phyloP scores from a whole-genome alignment of 2,797 vertebrate genomes.

The Tinamus major region DNA sequence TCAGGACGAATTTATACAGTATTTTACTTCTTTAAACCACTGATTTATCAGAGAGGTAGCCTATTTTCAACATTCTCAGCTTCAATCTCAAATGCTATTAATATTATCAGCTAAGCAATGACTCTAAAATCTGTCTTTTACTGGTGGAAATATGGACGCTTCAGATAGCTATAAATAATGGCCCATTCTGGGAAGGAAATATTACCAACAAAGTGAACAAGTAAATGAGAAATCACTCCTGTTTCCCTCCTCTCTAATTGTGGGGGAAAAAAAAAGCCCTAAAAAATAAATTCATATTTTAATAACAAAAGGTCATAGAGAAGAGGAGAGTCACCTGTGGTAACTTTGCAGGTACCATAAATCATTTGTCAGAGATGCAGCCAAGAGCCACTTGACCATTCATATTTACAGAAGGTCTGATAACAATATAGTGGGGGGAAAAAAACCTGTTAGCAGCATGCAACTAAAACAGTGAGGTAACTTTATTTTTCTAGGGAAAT shows the following conservation, averaged over 20 bases:
- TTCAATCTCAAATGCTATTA: slow-evolving; percentile 38
- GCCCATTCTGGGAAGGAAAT: neutral
- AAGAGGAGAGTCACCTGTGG: neutral
- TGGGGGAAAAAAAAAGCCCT: neutral
- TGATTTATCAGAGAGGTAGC: neutral
- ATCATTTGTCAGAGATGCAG: neutral
- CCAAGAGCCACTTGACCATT: neutral
- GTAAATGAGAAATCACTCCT: slow-evolving; percentile 4
- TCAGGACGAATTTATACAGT: neutral
- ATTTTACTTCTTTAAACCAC: neutral
- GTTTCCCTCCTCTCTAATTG: neutral
- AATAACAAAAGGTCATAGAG: neutral
- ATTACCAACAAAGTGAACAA: neutral
- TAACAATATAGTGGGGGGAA: neutral
- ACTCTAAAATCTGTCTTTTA: slow-evolving; percentile 17
- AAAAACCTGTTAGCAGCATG: neutral
- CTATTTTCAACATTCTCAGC: slow-evolving; percentile 16
- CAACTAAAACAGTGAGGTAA: neutral
- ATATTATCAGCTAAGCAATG: slow-evolving; percentile 18
- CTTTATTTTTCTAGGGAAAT: neutral
- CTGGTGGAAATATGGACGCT: neutral
- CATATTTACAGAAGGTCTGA: neutral
- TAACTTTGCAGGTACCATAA: neutral
- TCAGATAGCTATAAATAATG: slow-evolving; percentile 20
- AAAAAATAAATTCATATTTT: neutral